A percentile compares a stretch with the other conserved stretches of the same genome.
Evolutionary conservation across 1,140 invertebrate genomes (phyloP).

Genomic region (Cyclargus thomasi): DNA sequence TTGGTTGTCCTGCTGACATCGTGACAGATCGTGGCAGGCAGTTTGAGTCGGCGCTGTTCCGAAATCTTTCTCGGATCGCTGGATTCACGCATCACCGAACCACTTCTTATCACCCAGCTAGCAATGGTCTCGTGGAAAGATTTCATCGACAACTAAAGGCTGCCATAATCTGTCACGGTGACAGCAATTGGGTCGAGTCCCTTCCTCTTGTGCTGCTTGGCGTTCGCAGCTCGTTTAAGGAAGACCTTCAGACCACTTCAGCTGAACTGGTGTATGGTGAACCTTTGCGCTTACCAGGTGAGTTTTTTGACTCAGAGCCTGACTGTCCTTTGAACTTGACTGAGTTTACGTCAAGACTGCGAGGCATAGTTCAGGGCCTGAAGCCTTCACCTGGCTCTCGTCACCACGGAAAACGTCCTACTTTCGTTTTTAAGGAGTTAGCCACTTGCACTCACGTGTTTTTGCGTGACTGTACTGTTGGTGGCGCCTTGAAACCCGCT

Average conservation of each 20-base stretch:
- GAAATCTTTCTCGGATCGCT: background rate
- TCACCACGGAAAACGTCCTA: background rate
- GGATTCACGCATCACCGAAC: background rate
- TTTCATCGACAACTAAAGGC: background rate
- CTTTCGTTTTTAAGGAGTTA: background rate
- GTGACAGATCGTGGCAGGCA: slow-evolving; percentile 6
- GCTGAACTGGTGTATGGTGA: background rate
- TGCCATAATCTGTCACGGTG: background rate
- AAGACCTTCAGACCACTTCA: background rate
- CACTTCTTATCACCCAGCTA: background rate
- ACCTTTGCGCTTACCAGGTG: background rate
- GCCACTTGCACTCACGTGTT: background rate
- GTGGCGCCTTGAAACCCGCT: background rate
- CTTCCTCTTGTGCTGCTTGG: background rate
- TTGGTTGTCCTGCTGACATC: background rate
- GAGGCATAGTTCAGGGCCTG: background rate
- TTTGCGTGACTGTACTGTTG: background rate
- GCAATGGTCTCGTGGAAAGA: background rate
- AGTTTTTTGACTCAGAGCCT: background rate
- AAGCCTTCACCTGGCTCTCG: background rate
- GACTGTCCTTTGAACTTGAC: background rate
- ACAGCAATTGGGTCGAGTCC: background rate
- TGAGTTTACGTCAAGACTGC: background rate
- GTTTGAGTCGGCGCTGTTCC: background rate
- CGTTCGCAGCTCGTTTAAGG: background rate